phyloP scores from a whole-genome alignment of 2,113 vertebrate genomes.

The Cheilinus undulatus region DNA sequence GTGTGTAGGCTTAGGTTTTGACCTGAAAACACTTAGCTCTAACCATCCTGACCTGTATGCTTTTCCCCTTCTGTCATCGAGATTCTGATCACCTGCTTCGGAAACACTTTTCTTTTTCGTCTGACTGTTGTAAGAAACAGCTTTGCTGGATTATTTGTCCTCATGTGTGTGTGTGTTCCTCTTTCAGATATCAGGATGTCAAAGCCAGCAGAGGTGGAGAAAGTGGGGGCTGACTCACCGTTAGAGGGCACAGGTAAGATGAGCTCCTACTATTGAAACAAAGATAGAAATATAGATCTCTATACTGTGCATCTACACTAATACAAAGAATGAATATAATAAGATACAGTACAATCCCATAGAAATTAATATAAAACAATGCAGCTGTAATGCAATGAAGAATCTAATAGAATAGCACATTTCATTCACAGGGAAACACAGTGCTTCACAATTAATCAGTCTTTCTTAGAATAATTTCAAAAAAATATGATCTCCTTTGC shows the following conservation, averaged over 20 bases:
- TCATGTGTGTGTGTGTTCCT: slow-evolving; percentile 45
- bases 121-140: slow-evolving; percentile 26
- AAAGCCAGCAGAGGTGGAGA: slow-evolving; percentile 83
- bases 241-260: slow-evolving; percentile 81
- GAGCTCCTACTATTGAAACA: not conserved
- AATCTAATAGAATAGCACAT: too few relatives aligned
- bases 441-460: too few relatives aligned
- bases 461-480: too few relatives aligned
- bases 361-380: too few relatives aligned
- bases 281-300: too few relatives aligned
- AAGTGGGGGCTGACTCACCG: slow-evolving; percentile 82
- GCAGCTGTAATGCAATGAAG: too few relatives aligned
- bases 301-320: too few relatives aligned
- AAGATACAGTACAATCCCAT: too few relatives aligned
- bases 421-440: too few relatives aligned
- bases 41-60: slow-evolving; percentile 17
- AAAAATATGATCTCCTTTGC: too few relatives aligned
- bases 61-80: slow-evolving; percentile 47
- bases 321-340: too few relatives aligned
- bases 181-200: slow-evolving; percentile 85
- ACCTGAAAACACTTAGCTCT: slow-evolving; percentile 54
- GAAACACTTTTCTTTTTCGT: slow-evolving; percentile 5
- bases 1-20: slow-evolving; percentile 52
- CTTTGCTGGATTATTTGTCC: slow-evolving; percentile 16
- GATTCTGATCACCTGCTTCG: slow-evolving; percentile 36